Base-by-base conservation (phyloP, 2,888 invertebrate species). In the Neoaliturus tenellus region DNA sequence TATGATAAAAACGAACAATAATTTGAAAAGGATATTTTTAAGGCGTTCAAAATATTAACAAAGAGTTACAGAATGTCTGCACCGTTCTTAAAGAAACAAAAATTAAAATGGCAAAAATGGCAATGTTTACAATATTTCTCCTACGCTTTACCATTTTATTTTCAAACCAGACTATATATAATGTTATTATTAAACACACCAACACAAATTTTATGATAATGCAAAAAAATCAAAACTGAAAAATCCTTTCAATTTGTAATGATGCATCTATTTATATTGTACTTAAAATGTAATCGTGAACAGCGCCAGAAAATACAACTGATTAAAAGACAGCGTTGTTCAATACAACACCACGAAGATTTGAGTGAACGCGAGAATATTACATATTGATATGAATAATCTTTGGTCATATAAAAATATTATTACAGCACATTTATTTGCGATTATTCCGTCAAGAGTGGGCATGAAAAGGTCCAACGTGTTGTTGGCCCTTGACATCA, bases 321-420 rank as follows among this genome's bases (percentile, higher is more conserved):
- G n/a, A n/a, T n/a, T n/a, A n/a, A n/a, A n/a, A n/a, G n/a, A n/a
- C n/a, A n/a, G n/a, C n/a, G n/a, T n/a, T n/a, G 10, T 35, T 35
- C 35, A 35, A 35, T 35, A 35, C 35, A 35, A 35, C n/a, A n/a
- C n/a, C 48, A 62, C 28, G 31, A 62, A 62, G 12, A 12, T 62
- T 31, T 14, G 14, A 17, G 31, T 28, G 14, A 55, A 62, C 6
- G 31, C 31, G n/a, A 31, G 62, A 31, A 14, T 31, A 62, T 23
- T 51, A 51, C n/a, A n/a, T 28, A 31, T 25, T 75, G 73, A 75
- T 75, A 75, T 75, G 73, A 75, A 28, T 39, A 20, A 20, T 44
- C 25, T 44, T 44, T 75, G 73, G 73, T 75, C 73, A 75, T 75
- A 75, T 75, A 75, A 75, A 75, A 75, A 75, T 75, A 75, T 75